phyloP scores from a whole-genome alignment of 2,888 invertebrate species.

The Lepidocyrtinus sp. region DNA sequence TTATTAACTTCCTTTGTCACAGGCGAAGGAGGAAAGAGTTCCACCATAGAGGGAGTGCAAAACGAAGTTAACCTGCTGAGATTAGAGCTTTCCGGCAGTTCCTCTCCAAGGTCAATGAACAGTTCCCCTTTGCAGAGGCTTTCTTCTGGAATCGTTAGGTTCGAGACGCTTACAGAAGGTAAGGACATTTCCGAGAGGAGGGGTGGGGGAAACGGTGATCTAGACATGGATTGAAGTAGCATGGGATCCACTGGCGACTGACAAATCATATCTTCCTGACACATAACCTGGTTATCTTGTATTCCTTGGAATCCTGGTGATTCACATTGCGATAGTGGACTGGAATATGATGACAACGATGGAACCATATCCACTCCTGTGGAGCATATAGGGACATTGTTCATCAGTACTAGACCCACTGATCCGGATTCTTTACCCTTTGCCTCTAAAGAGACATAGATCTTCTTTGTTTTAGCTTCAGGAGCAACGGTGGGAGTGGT shows the following conservation, averaged over 20 bases:
- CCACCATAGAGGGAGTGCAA: too few species aligned
- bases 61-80: conserved; percentile 29
- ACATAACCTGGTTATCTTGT: too few species aligned
- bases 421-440: too few species aligned
- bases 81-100: conserved; percentile 14
- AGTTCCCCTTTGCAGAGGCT: conserved; percentile 55
- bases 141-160: conserved; percentile 57
- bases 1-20: neutral
- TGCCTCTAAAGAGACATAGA: too few species aligned
- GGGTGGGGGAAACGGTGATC: conserved; percentile 29
- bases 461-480: too few species aligned
- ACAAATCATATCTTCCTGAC: too few species aligned
- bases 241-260: conserved; percentile 48
- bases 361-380: conserved; percentile 42
- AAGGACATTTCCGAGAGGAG: neutral
- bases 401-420: too few species aligned
- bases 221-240: conserved; percentile 47
- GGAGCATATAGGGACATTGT: too few species aligned
- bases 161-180: conserved; percentile 42
- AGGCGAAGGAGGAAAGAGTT: conserved; percentile 22
- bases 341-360: too few species aligned
- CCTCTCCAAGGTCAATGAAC: conserved; percentile 48
- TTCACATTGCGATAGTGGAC: conserved; percentile 49
- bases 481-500: too few species aligned
- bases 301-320: too few species aligned